phyloP scores from a whole-genome alignment of 92 coral and sea anemone genomes.

The Phenganax stokvisi region DNA sequence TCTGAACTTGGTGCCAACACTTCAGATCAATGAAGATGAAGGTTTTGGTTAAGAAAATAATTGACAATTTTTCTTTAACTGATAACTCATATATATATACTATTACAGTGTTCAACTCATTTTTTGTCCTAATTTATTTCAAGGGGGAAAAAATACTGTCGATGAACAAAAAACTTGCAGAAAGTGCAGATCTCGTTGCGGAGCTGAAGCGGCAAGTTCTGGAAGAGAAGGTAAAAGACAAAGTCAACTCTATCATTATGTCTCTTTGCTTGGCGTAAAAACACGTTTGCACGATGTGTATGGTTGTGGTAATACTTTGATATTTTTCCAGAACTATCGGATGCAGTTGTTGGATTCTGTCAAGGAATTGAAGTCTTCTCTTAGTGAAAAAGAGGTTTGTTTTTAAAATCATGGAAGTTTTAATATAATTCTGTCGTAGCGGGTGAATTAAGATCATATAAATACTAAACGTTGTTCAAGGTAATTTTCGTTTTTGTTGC shows the following conservation, averaged over 20 bases:
- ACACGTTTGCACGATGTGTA: not conserved
- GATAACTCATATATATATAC: not conserved
- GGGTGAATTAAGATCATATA: no score
- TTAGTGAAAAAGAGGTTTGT: conserved; percentile 86
- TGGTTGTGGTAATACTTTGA: not conserved
- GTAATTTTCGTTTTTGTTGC: not conserved
- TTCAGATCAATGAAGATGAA: not conserved
- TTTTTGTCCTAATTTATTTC: not conserved
- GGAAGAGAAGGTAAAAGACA: conserved; percentile 66
- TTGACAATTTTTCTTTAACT: no score
- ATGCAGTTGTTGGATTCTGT: conserved; percentile 80
- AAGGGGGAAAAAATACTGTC: conserved; percentile 62
- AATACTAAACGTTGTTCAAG: not conserved
- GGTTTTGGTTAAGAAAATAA: not conserved
- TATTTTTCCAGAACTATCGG: conserved; percentile 64
- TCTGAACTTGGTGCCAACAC: no score
- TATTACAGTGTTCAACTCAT: not conserved
- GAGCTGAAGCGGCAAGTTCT: conserved; percentile 66
- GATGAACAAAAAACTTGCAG: conserved; percentile 63
- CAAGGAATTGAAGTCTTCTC: conserved; percentile 68
- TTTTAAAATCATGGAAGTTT: not conserved
- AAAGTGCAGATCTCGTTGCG: conserved; percentile 51
- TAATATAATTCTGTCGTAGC: not conserved
- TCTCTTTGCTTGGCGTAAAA: not conserved
- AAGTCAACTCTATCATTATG: not conserved